Conservation (phyloP, 1,140 invertebrate species). For the Asobara japonica region DNA sequence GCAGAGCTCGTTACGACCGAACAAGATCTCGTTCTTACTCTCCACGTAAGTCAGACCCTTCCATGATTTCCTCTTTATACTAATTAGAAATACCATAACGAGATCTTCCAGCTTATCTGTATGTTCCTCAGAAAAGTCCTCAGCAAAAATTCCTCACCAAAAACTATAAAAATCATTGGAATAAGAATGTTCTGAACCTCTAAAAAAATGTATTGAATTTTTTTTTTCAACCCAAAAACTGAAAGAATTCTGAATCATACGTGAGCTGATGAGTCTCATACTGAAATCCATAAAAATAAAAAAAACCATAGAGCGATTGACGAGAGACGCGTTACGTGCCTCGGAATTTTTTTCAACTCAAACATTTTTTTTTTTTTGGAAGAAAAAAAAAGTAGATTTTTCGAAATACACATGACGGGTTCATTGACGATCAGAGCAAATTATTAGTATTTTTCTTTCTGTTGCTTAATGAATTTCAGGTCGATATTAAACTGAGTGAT, state of each 20-base stretch:
- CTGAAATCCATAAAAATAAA: too few relatives aligned
- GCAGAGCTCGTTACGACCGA: constrained; percentile 74
- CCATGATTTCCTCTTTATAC: constrained; percentile 24
- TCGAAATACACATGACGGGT: too few relatives aligned
- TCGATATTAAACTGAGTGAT: constrained; percentile 67
- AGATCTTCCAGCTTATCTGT: constrained; percentile 39
- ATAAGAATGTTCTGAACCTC: too few relatives aligned
- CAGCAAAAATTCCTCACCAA: too few relatives aligned
- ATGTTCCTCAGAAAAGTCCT: background rate
- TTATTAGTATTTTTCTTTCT: constrained; percentile 66
- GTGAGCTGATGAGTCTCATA: too few relatives aligned
- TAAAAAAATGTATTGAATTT: too few relatives aligned
- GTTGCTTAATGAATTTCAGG: constrained; percentile 69
- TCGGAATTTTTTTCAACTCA: background rate
- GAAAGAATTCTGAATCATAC: too few relatives aligned
- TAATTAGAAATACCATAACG: constrained; percentile 50
- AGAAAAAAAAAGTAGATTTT: too few relatives aligned
- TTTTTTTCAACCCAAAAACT: too few relatives aligned
- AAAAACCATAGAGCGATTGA: too few relatives aligned
- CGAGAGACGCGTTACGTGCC: background rate
- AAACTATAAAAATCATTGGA: too few relatives aligned
- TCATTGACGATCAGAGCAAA: constrained; percentile 39
- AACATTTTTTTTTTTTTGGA: background rate
- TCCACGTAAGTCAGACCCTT: constrained; percentile 76
- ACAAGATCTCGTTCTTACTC: constrained; percentile 86